These are phyloP conservation scores for Cordylochernes scorpioides DNA, from an alignment of 2,888 invertebrate species.

Conservation along the genomic window DNA sequence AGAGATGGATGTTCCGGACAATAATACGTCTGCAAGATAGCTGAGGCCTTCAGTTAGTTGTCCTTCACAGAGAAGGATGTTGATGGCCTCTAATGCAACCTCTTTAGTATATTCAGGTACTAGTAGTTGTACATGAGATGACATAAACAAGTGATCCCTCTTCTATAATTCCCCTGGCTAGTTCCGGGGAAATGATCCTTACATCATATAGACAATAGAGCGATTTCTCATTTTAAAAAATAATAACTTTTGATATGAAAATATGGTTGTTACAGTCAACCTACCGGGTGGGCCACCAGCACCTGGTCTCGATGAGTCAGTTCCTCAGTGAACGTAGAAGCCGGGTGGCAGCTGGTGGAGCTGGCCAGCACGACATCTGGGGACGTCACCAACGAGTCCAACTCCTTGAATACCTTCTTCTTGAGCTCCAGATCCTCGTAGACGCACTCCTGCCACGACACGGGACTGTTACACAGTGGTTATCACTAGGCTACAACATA, in stretches of 20 bases:
- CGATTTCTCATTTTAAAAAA: slow-evolving; percentile 2
- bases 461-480: too few species aligned
- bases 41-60: too few species aligned
- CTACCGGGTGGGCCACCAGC: slow-evolving; percentile 63
- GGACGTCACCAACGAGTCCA: slow-evolving; percentile 37
- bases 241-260: background rate
- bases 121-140: too few species aligned
- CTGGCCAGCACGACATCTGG: slow-evolving; percentile 48
- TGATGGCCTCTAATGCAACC: too few species aligned
- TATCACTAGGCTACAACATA: too few species aligned
- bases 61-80: too few species aligned
- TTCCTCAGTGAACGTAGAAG: slow-evolving; percentile 55
- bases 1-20: too few species aligned
- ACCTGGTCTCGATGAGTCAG: slow-evolving; percentile 42
- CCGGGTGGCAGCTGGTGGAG: slow-evolving; percentile 72
- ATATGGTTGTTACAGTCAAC: slow-evolving; percentile 11
- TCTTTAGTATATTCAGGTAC: too few species aligned
- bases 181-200: too few species aligned
- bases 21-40: too few species aligned
- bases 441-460: slow-evolving; percentile 56
- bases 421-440: slow-evolving; percentile 68
- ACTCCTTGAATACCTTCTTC: slow-evolving; percentile 41
- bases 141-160: too few species aligned
- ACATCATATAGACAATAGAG: background rate
- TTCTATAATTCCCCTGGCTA: too few species aligned